phyloP scores from a whole-genome alignment of 2,888 invertebrate species.

The Rhingia rostrata region DNA sequence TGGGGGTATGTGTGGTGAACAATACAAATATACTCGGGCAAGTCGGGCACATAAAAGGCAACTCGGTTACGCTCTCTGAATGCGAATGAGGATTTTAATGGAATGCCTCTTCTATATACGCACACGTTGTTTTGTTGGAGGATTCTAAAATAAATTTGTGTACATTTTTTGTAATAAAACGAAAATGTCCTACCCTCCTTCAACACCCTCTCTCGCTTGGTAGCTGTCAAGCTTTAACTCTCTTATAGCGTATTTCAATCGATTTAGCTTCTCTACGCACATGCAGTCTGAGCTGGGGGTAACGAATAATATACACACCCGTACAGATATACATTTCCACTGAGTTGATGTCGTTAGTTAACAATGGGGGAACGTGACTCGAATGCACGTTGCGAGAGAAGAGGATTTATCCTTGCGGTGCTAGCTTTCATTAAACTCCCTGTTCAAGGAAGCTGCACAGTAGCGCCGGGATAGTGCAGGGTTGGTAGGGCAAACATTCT shows the following conservation, averaged over 20 bases:
- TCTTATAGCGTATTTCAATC: constrained; percentile 54
- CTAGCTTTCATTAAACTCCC: constrained; percentile 50
- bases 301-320: constrained; percentile 10
- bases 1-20: constrained; percentile 35
- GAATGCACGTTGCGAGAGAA: constrained; percentile 42
- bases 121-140: constrained; percentile 23
- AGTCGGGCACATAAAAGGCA: constrained; percentile 51
- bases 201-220: not conserved
- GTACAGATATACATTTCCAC: constrained; percentile 10
- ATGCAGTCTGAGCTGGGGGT: constrained; percentile 48
- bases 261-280: constrained; percentile 63
- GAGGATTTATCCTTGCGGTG: constrained; percentile 53
- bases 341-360: constrained; percentile 65
- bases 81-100: constrained; percentile 55
- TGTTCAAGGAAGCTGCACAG: constrained; percentile 54
- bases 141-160: constrained; percentile 47
- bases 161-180: not conserved
- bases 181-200: not conserved
- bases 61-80: constrained; percentile 61
- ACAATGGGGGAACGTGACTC: constrained; percentile 63
- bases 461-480: constrained; percentile 33
- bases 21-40: constrained; percentile 28
- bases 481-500: constrained; percentile 1
- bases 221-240: constrained; percentile 8
- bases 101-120: constrained; percentile 28